Percentiles rank a stretch among this genome's conserved stretches.
phyloP scores from a whole-genome alignment of 1,140 invertebrate genomes.

The Orussus abietinus region DNA sequence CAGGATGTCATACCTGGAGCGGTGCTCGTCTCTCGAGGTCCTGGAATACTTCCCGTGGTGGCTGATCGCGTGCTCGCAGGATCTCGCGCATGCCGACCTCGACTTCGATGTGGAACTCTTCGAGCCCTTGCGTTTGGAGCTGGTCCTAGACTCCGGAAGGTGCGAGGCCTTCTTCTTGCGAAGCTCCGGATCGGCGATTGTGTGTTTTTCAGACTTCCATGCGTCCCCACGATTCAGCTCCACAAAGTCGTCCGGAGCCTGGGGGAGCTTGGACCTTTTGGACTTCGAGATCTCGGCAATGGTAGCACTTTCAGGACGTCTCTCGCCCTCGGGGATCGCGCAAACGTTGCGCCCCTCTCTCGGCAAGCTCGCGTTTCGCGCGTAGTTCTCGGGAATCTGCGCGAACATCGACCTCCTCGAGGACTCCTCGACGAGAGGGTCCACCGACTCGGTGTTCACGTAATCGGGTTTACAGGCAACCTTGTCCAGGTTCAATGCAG shows the following conservation, averaged over 20 bases:
- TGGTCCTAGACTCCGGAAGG: conserved; percentile 27
- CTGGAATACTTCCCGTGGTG: conserved; percentile 39
- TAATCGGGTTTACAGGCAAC: conserved; percentile 4
- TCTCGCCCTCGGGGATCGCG: no score
- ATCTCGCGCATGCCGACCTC: conserved; percentile 21
- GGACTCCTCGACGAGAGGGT: conserved; percentile 42
- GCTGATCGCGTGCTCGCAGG: conserved; percentile 28
- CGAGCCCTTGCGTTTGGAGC: conserved; percentile 39
- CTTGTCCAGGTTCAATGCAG: not conserved
- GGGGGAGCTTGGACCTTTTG: no score
- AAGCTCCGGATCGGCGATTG: conserved; percentile 21
- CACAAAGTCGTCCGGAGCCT: no score
- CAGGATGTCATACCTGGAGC: no score
- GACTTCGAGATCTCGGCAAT: not conserved
- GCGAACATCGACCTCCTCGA: conserved; percentile 26
- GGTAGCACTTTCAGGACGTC: no score
- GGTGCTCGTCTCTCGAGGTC: conserved; percentile 32
- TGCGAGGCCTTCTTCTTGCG: conserved; percentile 17
- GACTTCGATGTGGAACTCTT: conserved; percentile 39
- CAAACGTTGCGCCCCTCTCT: not conserved
- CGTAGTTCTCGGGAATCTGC: not conserved
- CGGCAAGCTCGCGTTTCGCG: not conserved
- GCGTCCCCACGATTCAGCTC: no score
- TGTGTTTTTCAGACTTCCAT: no score
- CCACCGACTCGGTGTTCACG: conserved; percentile 41